Evolutionary conservation across 2,888 invertebrate genomes (phyloP).

Genomic region (Aphidoletes aphidimyza): DNA sequence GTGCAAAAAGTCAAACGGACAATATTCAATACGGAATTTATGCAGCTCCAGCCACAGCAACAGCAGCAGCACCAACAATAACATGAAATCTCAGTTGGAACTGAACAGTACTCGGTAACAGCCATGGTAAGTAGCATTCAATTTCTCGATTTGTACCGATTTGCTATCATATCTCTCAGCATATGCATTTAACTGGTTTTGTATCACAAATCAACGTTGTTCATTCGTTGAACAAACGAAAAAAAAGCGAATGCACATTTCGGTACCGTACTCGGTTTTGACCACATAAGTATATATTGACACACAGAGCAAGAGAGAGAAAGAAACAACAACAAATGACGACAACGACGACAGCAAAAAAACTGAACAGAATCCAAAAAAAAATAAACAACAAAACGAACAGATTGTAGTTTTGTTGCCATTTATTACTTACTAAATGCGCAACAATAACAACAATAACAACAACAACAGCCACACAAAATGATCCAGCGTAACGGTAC

Average conservation of each 20-base stretch:
- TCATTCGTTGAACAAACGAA: too few species aligned
- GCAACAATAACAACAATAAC: not conserved
- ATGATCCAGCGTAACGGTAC: conserved; percentile 24
- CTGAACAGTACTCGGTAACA: too few species aligned
- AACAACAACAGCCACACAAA: too few species aligned
- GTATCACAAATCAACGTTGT: not conserved
- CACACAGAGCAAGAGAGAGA: not conserved
- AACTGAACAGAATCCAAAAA: not conserved
- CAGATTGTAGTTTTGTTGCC: not conserved
- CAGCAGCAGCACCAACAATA: not conserved
- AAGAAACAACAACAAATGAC: too few species aligned
- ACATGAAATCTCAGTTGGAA: too few species aligned
- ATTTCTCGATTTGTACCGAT: conserved; percentile 12
- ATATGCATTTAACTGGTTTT: conserved; percentile 20
- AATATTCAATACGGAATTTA: not conserved
- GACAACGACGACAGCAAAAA: too few species aligned
- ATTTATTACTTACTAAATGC: conserved; percentile 12
- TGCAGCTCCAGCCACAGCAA: not conserved
- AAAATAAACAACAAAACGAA: not conserved
- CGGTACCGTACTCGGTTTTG: not conserved
- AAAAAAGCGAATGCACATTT: not conserved
- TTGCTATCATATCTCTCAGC: conserved; percentile 14
- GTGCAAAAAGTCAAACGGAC: conserved; percentile 30
- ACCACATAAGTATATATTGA: conserved; percentile 10
- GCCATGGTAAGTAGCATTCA: too few species aligned